Base-by-base conservation (phyloP, 2,113 vertebrate species). In the Cebus imitator region DNA sequence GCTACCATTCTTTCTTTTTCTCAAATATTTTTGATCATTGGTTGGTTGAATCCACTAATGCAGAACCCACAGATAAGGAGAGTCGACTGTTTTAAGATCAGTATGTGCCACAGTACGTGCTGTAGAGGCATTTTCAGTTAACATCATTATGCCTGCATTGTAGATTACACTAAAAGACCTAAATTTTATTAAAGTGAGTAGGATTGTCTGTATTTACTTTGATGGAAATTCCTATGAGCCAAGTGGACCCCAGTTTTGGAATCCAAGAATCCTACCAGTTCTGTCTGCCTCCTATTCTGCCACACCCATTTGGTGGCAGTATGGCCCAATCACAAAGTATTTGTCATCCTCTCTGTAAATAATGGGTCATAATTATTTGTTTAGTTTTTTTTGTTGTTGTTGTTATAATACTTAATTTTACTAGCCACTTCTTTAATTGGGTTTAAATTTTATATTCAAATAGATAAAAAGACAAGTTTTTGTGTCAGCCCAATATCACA, bases 291-390 rank as follows among this genome's bases (percentile, higher is more conserved):
- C 37, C 12, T 20, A 18, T 94, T 90, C 25, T 30, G 14, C 57
- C 48, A 75, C 16, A 35, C n/a, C 10, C 27, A 3, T 61, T 94
- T 83, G 78, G 10, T 86, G 50, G 13, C 32, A 52, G 4, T 87
- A 58, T 18, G 40, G 16, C 30, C 43, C 3, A 66, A 8, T 84
- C 58, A 76, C 27, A 80, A 87, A 81, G 17, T 10, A 57, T 80
- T 85, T 91, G 48, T 7, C 14, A 81, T 18, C 45, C 90, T 27
- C 40, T 91, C 64, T 80, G 0, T 90, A 92, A 95, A 87, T 52
- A 58, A 70, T 45, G 5, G 23, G 14, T 16, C 43, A 75, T 83
- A 90, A 83, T 90, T 94, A 92, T 95, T 97, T 97, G 8, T 66
- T 87, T 93, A 50, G 57, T 48, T 18, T 9, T 23, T 45, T 78